Evolutionary conservation across 2,888 invertebrate genomes (phyloP), one percentile per base, ranked within the genome.

Genomic region (Keiferia lycopersicella): DNA sequence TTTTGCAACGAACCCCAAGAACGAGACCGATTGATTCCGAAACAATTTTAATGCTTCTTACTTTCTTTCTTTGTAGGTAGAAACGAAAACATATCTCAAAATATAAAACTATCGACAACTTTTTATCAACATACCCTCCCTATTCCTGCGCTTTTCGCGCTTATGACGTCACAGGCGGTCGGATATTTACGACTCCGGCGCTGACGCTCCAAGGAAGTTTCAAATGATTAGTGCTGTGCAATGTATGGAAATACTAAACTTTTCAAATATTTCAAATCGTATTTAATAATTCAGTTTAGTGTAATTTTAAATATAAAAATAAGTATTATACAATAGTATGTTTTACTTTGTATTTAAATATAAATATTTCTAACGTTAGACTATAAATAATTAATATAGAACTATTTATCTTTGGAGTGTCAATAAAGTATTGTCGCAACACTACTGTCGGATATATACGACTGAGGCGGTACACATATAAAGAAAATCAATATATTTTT

Each of bases 181-280:
- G 56, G 30, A 56, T 56, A 56, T 56, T 12, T 56, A 26, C 56
- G 56, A 56, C 56, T 56, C 56, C 56, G 56, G 56, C 56, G 56
- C 26, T 56, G 56, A 30, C 56, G 12, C 34, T 30, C 12, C 22
- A 34, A n/a, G 14, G 6, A 56, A 56, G 8, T 30, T 26, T 56
- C 56, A 34, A 30, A 56, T 22, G 30, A 56, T 56, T 56, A 56
- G 56, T 56, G 56, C 22, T 56, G 56, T 56, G 56, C 56, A 56
- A 14, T 41, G 41, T 41, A 41, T 41, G 41, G 41, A 41, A 41
- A 41, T 41, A 41, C 6, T 41, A 41, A 14, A 14, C 14, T 41
- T 41, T 14, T 41, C 6, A 41, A 41, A 41, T 2, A 41, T 41
- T 41, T 41, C 1, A 14, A 41, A 41, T 1, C 12, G 14, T 14